A percentile compares a stretch with the other conserved stretches of the same genome.
Evolutionary conservation across 2,888 invertebrate genomes (phyloP).

Genomic region (Apeira syringaria): DNA sequence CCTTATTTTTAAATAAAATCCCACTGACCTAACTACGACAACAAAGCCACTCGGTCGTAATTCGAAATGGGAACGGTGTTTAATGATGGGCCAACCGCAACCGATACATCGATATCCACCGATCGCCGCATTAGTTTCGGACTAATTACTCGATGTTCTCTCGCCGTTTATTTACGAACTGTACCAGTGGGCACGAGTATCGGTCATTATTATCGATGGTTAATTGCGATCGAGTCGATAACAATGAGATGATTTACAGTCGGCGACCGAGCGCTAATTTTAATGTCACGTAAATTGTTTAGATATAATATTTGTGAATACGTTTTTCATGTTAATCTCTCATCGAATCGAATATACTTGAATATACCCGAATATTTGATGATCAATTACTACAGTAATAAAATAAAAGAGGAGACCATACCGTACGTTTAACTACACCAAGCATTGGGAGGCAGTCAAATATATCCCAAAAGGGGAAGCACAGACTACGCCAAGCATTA

Average conservation of each 20-base stretch:
- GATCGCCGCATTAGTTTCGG: constrained; percentile 41
- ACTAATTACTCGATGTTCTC: constrained; percentile 42
- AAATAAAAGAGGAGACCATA: too few relatives aligned
- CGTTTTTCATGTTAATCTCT: too few relatives aligned
- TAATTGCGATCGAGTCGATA: constrained; percentile 25
- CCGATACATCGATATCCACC: constrained; percentile 24
- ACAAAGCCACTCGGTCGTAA: constrained; percentile 38
- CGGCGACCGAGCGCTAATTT: background rate
- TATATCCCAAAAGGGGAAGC: too few relatives aligned
- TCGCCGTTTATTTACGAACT: constrained; percentile 38
- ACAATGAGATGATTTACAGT: constrained; percentile 11
- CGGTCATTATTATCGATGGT: constrained; percentile 30
- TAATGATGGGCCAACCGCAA: constrained; percentile 33
- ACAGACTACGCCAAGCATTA: too few relatives aligned
- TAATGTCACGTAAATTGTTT: too few relatives aligned
- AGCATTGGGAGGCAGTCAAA: too few relatives aligned
- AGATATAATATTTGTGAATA: too few relatives aligned
- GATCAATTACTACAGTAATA: too few relatives aligned
- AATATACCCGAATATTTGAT: too few relatives aligned
- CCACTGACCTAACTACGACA: background rate
- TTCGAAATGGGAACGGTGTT: constrained; percentile 34
- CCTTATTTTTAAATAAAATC: too few relatives aligned
- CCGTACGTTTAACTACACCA: too few relatives aligned
- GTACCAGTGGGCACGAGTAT: constrained; percentile 24
- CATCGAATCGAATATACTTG: too few relatives aligned